Evolutionary conservation across 2,797 vertebrate genomes (phyloP).

Genomic region (Chaetophractus vellerosus): DNA sequence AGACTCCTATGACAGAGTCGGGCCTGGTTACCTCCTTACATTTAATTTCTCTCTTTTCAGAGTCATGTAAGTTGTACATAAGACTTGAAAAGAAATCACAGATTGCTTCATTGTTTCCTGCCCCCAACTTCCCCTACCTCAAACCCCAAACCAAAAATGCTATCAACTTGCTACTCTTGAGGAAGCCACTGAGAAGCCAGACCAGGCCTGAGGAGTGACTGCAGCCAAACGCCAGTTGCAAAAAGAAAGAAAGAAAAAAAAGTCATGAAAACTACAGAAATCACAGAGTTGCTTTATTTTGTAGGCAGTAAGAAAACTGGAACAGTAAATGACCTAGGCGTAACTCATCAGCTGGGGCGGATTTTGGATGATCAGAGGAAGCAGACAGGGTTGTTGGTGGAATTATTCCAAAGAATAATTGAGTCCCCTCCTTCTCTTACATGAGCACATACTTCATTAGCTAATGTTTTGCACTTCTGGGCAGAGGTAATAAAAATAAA

Average conservation of each 20-base stretch:
- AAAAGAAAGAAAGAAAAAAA: constrained; percentile 47
- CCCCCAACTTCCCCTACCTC: constrained; percentile 54
- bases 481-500: constrained; percentile 76
- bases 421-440: constrained; percentile 66
- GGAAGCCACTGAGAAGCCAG: constrained; percentile 54
- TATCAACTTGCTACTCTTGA: constrained; percentile 60
- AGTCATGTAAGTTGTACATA: neutral
- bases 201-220: neutral
- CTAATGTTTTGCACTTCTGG: constrained; percentile 86
- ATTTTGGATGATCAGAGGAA: constrained; percentile 61
- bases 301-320: constrained; percentile 65
- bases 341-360: constrained; percentile 54
- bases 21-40: neutral
- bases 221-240: constrained; percentile 48
- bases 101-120: constrained; percentile 8
- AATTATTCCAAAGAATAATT: constrained; percentile 71
- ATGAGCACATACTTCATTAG: constrained; percentile 84
- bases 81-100: constrained; percentile 68
- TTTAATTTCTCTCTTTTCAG: constrained; percentile 42
- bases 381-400: constrained; percentile 55
- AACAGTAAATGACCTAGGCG: constrained; percentile 63
- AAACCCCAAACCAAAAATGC: constrained; percentile 65
- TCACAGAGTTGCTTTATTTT: constrained; percentile 53
- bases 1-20: neutral
- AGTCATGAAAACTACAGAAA: constrained; percentile 64